Evolutionary conservation across 2,797 vertebrate species (phyloP).

Genomic region (Galagoides demidoff): DNA sequence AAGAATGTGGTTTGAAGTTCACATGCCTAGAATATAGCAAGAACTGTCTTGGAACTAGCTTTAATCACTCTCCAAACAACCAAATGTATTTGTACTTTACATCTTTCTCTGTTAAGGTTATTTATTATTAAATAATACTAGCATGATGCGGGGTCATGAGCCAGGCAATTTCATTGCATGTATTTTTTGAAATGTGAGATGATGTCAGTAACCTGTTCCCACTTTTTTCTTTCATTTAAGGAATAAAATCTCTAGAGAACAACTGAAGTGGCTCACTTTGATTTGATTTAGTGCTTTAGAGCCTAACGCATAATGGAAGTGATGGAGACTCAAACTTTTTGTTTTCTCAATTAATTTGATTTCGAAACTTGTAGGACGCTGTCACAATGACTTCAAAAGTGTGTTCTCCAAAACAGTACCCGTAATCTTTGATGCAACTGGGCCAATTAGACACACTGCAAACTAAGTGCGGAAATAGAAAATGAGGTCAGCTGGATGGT

Average conservation of each 20-base stretch:
- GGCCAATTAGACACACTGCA: neutral
- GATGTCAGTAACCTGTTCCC: neutral
- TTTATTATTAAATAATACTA: slow-evolving; percentile 30
- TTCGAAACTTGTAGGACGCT: slow-evolving; percentile 45
- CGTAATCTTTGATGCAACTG: slow-evolving; percentile 39
- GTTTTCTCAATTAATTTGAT: slow-evolving; percentile 64
- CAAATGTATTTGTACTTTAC: neutral
- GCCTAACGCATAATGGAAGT: neutral
- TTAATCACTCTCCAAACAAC: neutral
- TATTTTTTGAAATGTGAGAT: neutral
- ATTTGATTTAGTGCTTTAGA: neutral
- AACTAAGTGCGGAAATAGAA: neutral
- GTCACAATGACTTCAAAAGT: slow-evolving; percentile 54
- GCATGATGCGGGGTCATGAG: neutral
- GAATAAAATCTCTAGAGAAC: neutral
- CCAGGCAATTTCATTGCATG: neutral
- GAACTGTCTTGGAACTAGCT: neutral
- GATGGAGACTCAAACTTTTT: neutral
- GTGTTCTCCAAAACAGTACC: slow-evolving; percentile 9
- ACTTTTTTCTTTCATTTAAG: neutral
- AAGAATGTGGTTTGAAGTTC: neutral
- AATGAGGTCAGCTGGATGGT: neutral
- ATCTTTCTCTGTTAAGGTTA: neutral
- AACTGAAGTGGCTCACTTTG: neutral
- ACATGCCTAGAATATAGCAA: neutral